Base-by-base conservation (phyloP, 2,797 vertebrate species). In the Babyrousa celebensis region DNA sequence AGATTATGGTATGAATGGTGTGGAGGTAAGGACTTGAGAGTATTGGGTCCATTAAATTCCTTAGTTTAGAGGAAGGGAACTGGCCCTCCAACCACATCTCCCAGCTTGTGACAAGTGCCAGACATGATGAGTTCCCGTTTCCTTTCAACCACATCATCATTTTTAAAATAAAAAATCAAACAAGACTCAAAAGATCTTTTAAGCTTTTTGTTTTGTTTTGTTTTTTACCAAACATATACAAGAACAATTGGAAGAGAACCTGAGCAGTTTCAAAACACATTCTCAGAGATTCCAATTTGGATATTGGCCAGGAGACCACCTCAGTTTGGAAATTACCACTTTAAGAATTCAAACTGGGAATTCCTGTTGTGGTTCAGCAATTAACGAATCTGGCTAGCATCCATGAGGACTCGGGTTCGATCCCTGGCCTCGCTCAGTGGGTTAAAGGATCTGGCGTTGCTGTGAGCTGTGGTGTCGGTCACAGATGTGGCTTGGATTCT, bases 241-340 rank as follows among this genome's bases (percentile, higher is more conserved):
- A n/a, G 11, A 72, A 56, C n/a, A 89, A 60, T n/a, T 56, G 58
- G 65, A 93, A 82, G 63, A 58, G 32, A 93, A 94, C 17, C 16
- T 62, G 63, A 78, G 10, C 60, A 52, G 18, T 70, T 92, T 72
- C 56, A 83, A 89, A 89, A 63, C 90, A 74, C 52, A 52, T 62
- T 67, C 17, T 54, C n/a, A 54, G 71, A 84, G 54, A 88, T 74
- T 82, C 71, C 75, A 83, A 36, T 68, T 86, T 82, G 74, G 23
- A 65, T 92, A 60, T 74, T 17, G 86, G 58, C 17, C 65, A 48
- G 1, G 29, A 14, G 18, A 79, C 52, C 78, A 5, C 82, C 79
- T 27, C 25, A 60, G 40, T 85, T 82, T 71, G 40, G 88, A 89
- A 89, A 86, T 48, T 10, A 78, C 23, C 58, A 52, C 27, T 83